phyloP scores from a whole-genome alignment of 2,113 vertebrate genomes.

The Alexandromys fortis region DNA sequence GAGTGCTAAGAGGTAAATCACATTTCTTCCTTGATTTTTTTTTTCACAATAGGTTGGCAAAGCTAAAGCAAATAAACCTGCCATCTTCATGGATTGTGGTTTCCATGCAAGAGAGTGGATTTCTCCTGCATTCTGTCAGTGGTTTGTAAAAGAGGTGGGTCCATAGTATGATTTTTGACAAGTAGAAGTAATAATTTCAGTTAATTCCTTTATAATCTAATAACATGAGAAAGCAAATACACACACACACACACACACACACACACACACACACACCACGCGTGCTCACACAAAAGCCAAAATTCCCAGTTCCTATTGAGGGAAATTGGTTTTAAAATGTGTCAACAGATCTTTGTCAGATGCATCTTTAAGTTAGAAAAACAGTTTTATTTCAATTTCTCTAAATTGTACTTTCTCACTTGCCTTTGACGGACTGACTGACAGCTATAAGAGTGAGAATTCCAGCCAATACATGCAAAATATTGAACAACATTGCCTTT shows the following conservation, averaged over 20 bases:
- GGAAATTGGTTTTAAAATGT: not conserved
- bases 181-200: not conserved
- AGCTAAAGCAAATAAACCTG: constrained; percentile 87
- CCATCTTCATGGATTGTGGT: constrained; percentile 96
- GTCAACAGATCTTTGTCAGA: not conserved
- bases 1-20: not conserved
- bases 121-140: constrained; percentile 96
- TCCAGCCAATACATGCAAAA: not conserved
- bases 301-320: not conserved
- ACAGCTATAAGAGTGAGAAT: not conserved
- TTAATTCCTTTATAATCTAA: constrained; percentile 15
- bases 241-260: not conserved
- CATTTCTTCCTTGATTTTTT: constrained; percentile 4
- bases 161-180: not conserved
- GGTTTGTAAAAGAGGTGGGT: constrained; percentile 96
- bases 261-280: not conserved
- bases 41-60: constrained; percentile 90
- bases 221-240: constrained; percentile 36
- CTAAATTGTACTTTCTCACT: not conserved
- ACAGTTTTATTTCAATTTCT: not conserved
- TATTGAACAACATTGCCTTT: not conserved
- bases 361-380: not conserved
- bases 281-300: not conserved
- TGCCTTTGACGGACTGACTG: not conserved
- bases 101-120: constrained; percentile 99